Evolutionary conservation across 2,888 invertebrate species (phyloP), one percentile per base, ranked within the genome.

Genomic region (Orthosia gracilis): DNA sequence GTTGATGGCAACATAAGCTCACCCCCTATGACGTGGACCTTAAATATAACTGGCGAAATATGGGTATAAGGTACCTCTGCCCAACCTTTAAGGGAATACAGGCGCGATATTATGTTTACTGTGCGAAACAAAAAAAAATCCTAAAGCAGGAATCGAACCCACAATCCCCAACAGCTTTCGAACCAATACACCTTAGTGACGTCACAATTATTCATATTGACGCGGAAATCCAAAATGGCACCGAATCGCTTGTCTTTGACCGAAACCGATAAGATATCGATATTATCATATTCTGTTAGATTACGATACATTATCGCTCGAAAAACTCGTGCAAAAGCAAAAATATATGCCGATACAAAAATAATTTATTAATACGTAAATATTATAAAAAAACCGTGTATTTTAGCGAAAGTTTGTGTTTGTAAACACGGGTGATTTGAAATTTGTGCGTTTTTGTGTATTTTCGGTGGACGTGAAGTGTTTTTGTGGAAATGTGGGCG

Each of bases 201-300:
- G 69, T 57, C 54, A 62, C 50, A 40, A 78, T 72, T 63, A 76
- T 55, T 54, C 21, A 70, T 26, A 70, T 23, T 57, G 55, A 73
- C 21, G 57, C 26, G 54, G 15, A 75, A 68, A 78, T 61, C n/a
- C 59, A 85, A 80, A 40, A 86, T 84, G 80, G 85, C 64, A n/a
- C 3, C 59, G 12, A 47, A 69, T 40, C 71, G 40, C 69, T 80
- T 83, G 80, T 85, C 73, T 78, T 76, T 80, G 70, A 72, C 77
- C 69, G 69, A 18, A 13, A 17, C 0, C 2, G 85, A 85, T 85
- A 67, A 85, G 85, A 85, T 85, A 75, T 9, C 40, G 64, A 26
- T 50, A 68, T 59, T 69, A 80, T 80, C 73, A 21, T 70, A 69
- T 73, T 76, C 64, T 62, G 49, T 67, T 67, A 84, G 76, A 84